Base-by-base conservation (phyloP, 2,113 vertebrate genomes). In the Brachypodius melanocephalos region DNA sequence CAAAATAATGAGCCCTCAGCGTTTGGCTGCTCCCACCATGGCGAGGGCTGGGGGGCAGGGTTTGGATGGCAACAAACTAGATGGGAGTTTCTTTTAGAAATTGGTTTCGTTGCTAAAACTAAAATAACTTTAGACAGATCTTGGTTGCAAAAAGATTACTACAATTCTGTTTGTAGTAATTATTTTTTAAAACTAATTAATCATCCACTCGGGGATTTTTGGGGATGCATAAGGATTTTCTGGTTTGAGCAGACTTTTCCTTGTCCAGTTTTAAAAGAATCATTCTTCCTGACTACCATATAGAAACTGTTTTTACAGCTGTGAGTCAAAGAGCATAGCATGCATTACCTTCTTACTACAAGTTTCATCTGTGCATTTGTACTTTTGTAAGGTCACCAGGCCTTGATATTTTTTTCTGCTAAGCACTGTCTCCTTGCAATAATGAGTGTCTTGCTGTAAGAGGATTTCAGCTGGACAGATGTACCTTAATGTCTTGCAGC, bases 401-500 rank as follows among this genome's bases (percentile, higher is more conserved):
- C 73, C 69, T 95, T 80, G 82, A 90, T 96, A 89, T 88, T 88
- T 78, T 46, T 94, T 92, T 92, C 69, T 77, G 28, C 51, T 94
- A 90, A 96, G 90, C 73, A 31, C 69, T 51, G 34, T 55, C 42
- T 82, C 54, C 76, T 86, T 85, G 69, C 69, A 69, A 4, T 96
- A 94, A 96, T 85, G 85, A 95, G 80, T 66, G 73, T 89, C 68
- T 42, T 66, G 80, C 69, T 95, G 20, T 96, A 95, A 97, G 96
- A 96, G 89, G 97, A 96, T 97, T 97, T 96, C 82, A 88, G 67
- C 89, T 86, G 88, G 91, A 79, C 95, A 94, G 94, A 89, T 95
- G 93, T 85, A 95, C 89, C 93, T 96, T 96, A 89, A 92, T 95
- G 95, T 80, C 80, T 95, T 90, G 57, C 88, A 90, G 89, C 63